Conservation (phyloP, 2,888 invertebrate genomes). For the Scaptomyza parva region DNA sequence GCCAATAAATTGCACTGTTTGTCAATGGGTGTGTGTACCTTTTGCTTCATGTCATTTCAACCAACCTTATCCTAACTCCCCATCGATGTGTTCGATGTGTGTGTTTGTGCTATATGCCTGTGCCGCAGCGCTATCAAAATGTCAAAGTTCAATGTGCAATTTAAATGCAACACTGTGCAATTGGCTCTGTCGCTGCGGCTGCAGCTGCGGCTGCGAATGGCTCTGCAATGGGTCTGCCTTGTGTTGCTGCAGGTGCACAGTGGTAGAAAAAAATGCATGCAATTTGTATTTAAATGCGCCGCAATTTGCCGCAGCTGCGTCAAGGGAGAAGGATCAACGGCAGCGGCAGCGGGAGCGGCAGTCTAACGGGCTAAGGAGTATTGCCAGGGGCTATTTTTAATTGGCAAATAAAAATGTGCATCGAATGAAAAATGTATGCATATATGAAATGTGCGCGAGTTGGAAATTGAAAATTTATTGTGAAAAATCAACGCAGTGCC, state of each 20-base stretch:
- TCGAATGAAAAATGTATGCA: slow-evolving; percentile 51
- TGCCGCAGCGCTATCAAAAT: slow-evolving; percentile 68
- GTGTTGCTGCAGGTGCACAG: slow-evolving; percentile 32
- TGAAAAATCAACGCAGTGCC: slow-evolving; percentile 55
- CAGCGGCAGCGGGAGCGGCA: neutral
- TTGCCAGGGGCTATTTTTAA: slow-evolving; percentile 67
- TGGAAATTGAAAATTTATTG: slow-evolving; percentile 68
- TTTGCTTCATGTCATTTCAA: neutral
- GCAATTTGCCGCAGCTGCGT: slow-evolving; percentile 58
- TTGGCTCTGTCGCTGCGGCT: slow-evolving; percentile 41
- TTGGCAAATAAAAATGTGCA: slow-evolving; percentile 75
- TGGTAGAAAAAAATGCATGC: slow-evolving; percentile 58
- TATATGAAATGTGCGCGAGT: slow-evolving; percentile 51
- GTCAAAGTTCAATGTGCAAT: slow-evolving; percentile 80
- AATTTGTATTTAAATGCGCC: slow-evolving; percentile 75
- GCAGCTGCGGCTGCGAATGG: slow-evolving; percentile 16
- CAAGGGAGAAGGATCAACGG: slow-evolving; percentile 1
- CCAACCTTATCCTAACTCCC: slow-evolving; percentile 60
- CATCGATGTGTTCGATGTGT: slow-evolving; percentile 37
- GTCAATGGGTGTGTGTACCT: neutral
- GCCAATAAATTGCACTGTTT: slow-evolving; percentile 67
- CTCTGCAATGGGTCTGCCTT: neutral
- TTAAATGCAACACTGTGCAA: slow-evolving; percentile 76
- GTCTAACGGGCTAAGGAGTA: neutral
- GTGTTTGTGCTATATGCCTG: slow-evolving; percentile 22